These are phyloP conservation scores for Vanessa atalanta DNA, from an alignment of 1,140 invertebrate genomes.

Conservation along the genomic window DNA sequence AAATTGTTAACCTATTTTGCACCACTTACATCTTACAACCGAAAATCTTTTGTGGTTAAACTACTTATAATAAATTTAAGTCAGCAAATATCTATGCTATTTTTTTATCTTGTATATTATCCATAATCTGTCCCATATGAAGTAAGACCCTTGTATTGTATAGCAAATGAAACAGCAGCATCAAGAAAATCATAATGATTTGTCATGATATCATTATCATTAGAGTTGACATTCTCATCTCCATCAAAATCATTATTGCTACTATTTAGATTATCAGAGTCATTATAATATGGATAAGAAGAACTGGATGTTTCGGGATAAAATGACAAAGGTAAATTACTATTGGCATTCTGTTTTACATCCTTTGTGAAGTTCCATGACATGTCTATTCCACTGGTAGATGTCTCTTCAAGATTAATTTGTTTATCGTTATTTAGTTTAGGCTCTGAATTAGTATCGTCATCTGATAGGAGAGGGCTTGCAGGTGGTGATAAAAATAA, in stretches of 20 bases:
- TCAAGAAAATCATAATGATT: constrained; percentile 83
- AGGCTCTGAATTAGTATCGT: constrained; percentile 40
- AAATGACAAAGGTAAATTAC: constrained; percentile 46
- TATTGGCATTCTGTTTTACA: constrained; percentile 45
- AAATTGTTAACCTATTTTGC: constrained; percentile 1
- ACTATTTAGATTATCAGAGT: constrained; percentile 48
- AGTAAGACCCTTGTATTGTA: constrained; percentile 86
- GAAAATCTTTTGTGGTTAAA: background rate
- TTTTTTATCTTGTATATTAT: constrained; percentile 45
- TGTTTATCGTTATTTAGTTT: constrained; percentile 28
- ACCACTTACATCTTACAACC: constrained; percentile 9
- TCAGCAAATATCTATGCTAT: constrained; percentile 12
- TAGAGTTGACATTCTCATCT: constrained; percentile 48
- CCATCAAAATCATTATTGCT: constrained; percentile 46
- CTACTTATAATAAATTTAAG: constrained; percentile 12
- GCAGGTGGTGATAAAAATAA: constrained; percentile 49
- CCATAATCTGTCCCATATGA: constrained; percentile 76
- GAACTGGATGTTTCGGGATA: constrained; percentile 56
- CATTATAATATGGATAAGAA: constrained; percentile 57
- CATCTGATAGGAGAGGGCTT: constrained; percentile 56
- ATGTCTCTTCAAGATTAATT: constrained; percentile 35
- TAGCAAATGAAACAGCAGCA: constrained; percentile 85
- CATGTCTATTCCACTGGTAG: constrained; percentile 49
- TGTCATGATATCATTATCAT: constrained; percentile 47
- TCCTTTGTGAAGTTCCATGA: constrained; percentile 55